These are phyloP conservation scores for Troglohyphantes excavatus DNA, from an alignment of 2,888 invertebrate species.

Conservation along the genomic window DNA sequence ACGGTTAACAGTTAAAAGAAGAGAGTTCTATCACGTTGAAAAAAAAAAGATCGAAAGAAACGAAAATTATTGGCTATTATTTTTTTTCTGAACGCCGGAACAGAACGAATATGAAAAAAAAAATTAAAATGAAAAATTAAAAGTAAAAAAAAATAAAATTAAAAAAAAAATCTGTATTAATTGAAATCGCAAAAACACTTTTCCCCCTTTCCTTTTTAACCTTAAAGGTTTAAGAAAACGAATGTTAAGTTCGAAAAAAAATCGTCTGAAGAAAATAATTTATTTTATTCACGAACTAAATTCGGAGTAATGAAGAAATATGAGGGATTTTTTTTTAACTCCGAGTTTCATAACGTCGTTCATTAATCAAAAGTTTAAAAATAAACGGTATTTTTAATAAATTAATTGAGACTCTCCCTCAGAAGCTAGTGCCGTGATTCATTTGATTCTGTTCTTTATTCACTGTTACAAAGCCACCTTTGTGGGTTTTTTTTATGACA, in stretches of 20 bases:
- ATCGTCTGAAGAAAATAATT: slow-evolving; percentile 71
- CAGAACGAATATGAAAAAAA: slow-evolving; percentile 36
- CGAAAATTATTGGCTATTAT: slow-evolving; percentile 69
- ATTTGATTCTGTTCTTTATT: slow-evolving; percentile 21
- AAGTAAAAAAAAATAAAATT: slow-evolving; percentile 53
- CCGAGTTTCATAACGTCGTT: slow-evolving; percentile 60
- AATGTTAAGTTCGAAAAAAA: slow-evolving; percentile 52
- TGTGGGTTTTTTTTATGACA: background rate
- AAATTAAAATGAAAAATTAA: slow-evolving; percentile 30
- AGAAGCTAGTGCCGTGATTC: slow-evolving; percentile 63
- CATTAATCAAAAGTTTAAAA: slow-evolving; percentile 77
- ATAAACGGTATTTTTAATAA: slow-evolving; percentile 78
- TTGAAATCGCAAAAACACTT: slow-evolving; percentile 77
- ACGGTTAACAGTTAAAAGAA: slow-evolving; percentile 57
- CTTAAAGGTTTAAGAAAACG: slow-evolving; percentile 65
- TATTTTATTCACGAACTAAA: slow-evolving; percentile 76
- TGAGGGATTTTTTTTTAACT: slow-evolving; percentile 61
- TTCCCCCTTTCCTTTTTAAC: slow-evolving; percentile 43
- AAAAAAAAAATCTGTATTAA: slow-evolving; percentile 70
- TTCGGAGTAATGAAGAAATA: slow-evolving; percentile 77
- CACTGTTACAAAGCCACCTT: background rate
- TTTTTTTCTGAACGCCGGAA: slow-evolving; percentile 31
- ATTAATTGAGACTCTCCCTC: slow-evolving; percentile 73
- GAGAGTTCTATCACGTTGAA: slow-evolving; percentile 6
- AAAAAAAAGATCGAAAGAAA: slow-evolving; percentile 22